phyloP scores from a whole-genome alignment of 2,888 invertebrate genomes.

The Rotaria socialis region DNA sequence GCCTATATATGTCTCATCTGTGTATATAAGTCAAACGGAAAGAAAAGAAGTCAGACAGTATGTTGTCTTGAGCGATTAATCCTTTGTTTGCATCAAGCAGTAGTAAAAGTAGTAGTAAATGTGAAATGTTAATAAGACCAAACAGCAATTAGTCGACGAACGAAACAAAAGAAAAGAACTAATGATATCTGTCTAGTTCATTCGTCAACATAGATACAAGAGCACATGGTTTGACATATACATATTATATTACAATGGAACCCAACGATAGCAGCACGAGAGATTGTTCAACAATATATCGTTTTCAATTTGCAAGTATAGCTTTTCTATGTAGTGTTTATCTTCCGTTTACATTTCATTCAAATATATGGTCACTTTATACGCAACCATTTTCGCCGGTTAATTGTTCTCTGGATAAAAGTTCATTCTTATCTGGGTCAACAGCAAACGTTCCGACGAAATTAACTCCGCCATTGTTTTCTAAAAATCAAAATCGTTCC shows the following conservation, averaged over 20 bases:
- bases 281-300: conserved; percentile 19
- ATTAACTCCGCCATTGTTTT: background rate
- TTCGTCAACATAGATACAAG: background rate
- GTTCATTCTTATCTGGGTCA: background rate
- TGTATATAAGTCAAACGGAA: background rate
- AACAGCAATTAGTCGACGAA: background rate
- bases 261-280: background rate
- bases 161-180: background rate
- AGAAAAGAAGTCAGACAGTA: background rate
- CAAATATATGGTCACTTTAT: conserved; percentile 34
- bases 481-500: background rate
- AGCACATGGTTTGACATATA: background rate
- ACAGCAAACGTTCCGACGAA: background rate
- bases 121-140: conserved; percentile 10
- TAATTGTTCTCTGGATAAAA: background rate
- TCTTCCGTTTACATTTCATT: conserved; percentile 29
- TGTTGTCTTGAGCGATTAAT: background rate
- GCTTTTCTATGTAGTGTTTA: conserved; percentile 12
- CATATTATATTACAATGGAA: background rate
- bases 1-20: background rate
- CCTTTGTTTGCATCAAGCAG: conserved; percentile 6
- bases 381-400: background rate
- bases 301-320: conserved; percentile 36
- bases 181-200: background rate
- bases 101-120: background rate